phyloP scores from a whole-genome alignment of 2,113 vertebrate genomes.

The Macaca nemestrina region DNA sequence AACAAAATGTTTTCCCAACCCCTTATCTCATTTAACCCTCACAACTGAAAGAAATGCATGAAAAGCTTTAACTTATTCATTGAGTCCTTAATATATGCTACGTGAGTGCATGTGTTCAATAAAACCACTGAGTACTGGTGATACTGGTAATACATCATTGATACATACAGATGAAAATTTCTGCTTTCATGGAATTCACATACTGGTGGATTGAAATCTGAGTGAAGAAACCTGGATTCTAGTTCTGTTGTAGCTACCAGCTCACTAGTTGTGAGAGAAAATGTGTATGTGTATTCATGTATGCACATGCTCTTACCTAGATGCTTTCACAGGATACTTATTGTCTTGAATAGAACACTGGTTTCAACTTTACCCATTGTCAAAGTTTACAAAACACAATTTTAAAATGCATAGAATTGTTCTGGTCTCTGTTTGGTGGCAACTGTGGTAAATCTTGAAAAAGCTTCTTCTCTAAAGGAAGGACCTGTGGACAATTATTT shows the following conservation, averaged over 20 bases:
- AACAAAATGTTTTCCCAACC: background rate
- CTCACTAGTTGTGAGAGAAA: constrained; percentile 27
- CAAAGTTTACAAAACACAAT: background rate
- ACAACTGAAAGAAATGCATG: constrained; percentile 31
- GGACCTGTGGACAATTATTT: background rate
- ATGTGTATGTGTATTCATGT: background rate
- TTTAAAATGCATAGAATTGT: constrained; percentile 14
- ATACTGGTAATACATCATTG: background rate
- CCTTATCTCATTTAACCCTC: constrained; percentile 24
- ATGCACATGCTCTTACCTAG: constrained; percentile 25
- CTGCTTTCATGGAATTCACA: background rate
- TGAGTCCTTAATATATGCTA: background rate
- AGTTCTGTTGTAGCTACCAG: constrained; percentile 39
- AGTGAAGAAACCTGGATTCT: constrained; percentile 38
- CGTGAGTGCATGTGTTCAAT: constrained; percentile 7
- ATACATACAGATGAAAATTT: background rate
- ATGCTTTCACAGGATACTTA: background rate
- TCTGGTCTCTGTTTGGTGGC: constrained; percentile 21
- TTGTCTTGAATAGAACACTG: background rate
- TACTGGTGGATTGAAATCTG: constrained; percentile 27
- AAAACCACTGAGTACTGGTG: background rate
- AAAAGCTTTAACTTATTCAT: constrained; percentile 41
- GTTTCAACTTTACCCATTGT: background rate
- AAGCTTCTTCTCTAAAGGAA: constrained; percentile 11
- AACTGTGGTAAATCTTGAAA: constrained; percentile 6